Evolutionary conservation across 2,888 invertebrate species (phyloP).

Genomic region (Chesias legatella): DNA sequence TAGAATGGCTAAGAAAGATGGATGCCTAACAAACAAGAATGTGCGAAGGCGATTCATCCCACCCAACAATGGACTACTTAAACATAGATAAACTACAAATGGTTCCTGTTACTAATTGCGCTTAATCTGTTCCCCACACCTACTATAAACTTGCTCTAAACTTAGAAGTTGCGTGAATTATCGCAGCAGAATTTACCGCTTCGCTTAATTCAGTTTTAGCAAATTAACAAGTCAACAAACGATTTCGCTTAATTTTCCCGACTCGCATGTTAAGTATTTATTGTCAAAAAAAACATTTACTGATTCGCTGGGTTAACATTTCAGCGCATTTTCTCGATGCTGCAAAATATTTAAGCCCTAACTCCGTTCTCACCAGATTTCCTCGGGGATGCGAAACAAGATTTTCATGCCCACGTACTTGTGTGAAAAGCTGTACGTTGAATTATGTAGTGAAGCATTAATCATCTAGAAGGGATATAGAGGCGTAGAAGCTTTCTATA

Average conservation of each 20-base stretch:
- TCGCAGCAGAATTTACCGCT: constrained; percentile 13
- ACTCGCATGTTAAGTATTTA: constrained; percentile 3
- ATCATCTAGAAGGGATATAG: constrained; percentile 54
- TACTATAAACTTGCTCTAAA: constrained; percentile 29
- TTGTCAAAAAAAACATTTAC: constrained; percentile 14
- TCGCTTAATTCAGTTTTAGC: constrained; percentile 11
- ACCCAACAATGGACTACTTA: constrained; percentile 42
- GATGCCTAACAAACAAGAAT: constrained; percentile 53
- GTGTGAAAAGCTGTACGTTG: constrained; percentile 28
- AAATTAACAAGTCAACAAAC: constrained; percentile 15
- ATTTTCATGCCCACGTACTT: constrained; percentile 32
- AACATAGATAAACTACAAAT: constrained; percentile 46
- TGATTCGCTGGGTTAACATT: constrained; percentile 17
- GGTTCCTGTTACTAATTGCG: constrained; percentile 52
- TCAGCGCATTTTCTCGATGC: constrained; percentile 18
- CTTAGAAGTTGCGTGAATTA: constrained; percentile 25
- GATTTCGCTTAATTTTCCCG: constrained; percentile 8
- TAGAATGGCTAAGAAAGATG: constrained; percentile 31
- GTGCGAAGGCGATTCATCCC: constrained; percentile 54
- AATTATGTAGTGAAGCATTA: constrained; percentile 46
- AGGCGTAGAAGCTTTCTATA: constrained; percentile 59
- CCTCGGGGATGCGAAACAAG: constrained; percentile 40
- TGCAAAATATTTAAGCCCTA: constrained; percentile 28
- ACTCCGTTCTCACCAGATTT: constrained; percentile 30
- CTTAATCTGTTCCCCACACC: constrained; percentile 41